Evolutionary conservation across 2,113 vertebrate species (phyloP).

Genomic region (Todiramphus saurophagus): DNA sequence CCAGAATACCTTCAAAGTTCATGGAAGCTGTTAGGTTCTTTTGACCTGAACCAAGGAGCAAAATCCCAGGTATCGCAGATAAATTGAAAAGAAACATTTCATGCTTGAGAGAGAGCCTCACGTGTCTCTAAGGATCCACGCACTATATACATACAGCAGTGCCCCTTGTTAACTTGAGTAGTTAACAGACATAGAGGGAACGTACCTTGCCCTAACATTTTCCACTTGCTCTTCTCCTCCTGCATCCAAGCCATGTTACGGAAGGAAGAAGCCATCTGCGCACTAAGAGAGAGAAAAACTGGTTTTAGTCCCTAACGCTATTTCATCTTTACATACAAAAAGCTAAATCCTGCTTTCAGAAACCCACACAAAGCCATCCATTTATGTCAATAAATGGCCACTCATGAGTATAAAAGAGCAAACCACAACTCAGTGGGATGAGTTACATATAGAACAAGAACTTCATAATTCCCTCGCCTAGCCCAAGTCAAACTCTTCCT

Average conservation of each 20-base stretch:
- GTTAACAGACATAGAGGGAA: not conserved
- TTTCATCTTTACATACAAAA: not conserved
- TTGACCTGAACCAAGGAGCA: not conserved
- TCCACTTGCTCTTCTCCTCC: not conserved
- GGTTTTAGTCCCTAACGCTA: not conserved
- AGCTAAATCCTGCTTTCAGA: not conserved
- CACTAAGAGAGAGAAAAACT: fast-evolving
- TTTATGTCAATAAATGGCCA: not conserved
- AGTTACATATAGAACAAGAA: not conserved
- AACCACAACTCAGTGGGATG: not conserved
- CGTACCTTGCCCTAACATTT: not conserved
- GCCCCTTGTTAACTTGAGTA: fast-evolving
- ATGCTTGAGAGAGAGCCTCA: not conserved
- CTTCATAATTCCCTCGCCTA: not conserved
- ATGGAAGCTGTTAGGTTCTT: not conserved
- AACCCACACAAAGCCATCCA: not conserved
- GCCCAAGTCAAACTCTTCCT: not conserved
- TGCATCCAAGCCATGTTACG: not conserved
- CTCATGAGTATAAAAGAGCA: not conserved
- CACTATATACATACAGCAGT: fast-evolving
- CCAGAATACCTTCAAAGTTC: not conserved
- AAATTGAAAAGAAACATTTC: not conserved
- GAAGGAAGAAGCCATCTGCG: not conserved
- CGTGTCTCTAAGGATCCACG: not conserved
- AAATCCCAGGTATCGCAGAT: not conserved